These are phyloP conservation scores for Diceros bicornis DNA, from an alignment of 2,797 vertebrate genomes.

Conservation along the genomic window DNA sequence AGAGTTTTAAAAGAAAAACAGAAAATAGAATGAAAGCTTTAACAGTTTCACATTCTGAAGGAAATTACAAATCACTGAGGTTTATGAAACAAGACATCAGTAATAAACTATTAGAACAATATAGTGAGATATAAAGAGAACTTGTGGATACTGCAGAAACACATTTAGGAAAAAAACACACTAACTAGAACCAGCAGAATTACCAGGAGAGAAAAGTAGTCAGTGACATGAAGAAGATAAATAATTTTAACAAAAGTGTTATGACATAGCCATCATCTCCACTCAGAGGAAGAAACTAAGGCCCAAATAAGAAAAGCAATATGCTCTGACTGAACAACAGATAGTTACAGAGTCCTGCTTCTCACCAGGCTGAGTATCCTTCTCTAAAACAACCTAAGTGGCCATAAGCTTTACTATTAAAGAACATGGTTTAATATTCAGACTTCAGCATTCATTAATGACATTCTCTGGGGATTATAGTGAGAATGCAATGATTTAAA, in stretches of 20 bases:
- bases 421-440: not conserved
- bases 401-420: not conserved
- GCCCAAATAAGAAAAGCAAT: not conserved
- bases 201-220: not conserved
- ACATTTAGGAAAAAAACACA: not conserved
- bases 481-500: constrained; percentile 9
- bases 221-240: not conserved
- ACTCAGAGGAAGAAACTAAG: not conserved
- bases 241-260: not conserved
- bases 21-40: not conserved
- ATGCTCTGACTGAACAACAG: not conserved
- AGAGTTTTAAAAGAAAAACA: not conserved
- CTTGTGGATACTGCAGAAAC: not conserved
- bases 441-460: not conserved
- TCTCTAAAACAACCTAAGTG: not conserved
- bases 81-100: not conserved
- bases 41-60: not conserved
- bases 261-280: not conserved
- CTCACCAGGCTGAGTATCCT: not conserved
- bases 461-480: not conserved
- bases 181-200: not conserved
- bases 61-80: not conserved
- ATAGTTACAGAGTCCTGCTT: not conserved
- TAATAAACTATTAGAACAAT: not conserved
- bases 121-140: not conserved